phyloP scores from a whole-genome alignment of 2,113 vertebrate genomes.

The Thamnophis sirtalis region DNA sequence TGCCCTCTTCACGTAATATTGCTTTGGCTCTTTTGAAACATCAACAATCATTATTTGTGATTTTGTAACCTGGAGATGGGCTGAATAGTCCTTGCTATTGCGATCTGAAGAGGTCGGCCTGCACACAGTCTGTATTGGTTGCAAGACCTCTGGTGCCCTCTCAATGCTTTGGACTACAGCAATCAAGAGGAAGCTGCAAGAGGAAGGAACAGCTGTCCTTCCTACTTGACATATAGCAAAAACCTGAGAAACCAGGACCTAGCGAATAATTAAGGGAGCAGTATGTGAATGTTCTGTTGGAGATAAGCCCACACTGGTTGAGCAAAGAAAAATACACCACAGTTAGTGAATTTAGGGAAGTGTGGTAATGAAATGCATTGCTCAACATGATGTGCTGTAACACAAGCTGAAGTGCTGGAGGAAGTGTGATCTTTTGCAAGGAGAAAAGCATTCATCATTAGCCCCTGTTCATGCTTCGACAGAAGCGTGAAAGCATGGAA shows the following conservation, averaged over 20 bases:
- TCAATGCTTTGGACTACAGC: neutral
- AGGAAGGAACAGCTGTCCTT: neutral
- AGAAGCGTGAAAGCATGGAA: neutral
- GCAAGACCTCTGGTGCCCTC: neutral
- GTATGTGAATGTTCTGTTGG: neutral
- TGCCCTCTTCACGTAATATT: neutral
- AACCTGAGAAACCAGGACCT: neutral
- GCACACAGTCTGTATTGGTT: neutral
- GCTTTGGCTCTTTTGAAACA: neutral
- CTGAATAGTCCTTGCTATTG: neutral
- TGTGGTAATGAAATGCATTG: neutral
- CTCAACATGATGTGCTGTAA: neutral
- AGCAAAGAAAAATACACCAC: neutral
- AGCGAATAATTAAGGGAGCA: neutral
- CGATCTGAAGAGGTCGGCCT: neutral
- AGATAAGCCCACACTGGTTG: neutral
- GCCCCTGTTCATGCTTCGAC: neutral
- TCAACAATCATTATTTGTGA: neutral
- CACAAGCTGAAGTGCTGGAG: neutral
- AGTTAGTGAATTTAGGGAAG: conserved; percentile 10
- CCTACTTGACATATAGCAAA: neutral
- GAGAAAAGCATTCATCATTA: neutral
- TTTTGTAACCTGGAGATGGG: neutral
- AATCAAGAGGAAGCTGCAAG: neutral
- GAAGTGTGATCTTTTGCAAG: conserved; percentile 24